Evolutionary conservation across 2,797 vertebrate genomes (phyloP).

Genomic region (Craterocephalus amniculus): DNA sequence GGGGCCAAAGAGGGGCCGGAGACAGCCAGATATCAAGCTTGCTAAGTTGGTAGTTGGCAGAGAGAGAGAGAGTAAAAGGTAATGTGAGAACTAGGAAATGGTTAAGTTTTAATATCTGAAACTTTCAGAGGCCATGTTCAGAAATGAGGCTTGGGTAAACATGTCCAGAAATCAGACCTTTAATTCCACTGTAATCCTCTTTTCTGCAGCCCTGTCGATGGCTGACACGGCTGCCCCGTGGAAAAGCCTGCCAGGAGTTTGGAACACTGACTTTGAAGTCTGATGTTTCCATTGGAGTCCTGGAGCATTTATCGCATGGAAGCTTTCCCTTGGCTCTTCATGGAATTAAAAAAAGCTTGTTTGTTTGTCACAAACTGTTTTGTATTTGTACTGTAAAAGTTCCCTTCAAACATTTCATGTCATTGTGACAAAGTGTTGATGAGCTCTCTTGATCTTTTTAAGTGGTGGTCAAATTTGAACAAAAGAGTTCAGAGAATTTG

Average conservation of each 20-base stretch:
- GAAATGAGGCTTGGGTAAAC: constrained; percentile 64
- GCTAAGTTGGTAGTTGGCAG: constrained; percentile 6
- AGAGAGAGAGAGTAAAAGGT: not conserved
- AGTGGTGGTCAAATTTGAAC: not conserved
- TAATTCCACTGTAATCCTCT: constrained; percentile 78
- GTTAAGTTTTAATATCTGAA: constrained; percentile 56
- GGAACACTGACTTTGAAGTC: constrained; percentile 59
- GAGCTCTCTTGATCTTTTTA: not conserved
- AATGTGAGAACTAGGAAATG: constrained; percentile 7
- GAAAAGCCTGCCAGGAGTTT: constrained; percentile 52
- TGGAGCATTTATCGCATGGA: constrained; percentile 42
- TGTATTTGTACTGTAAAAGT: constrained; percentile 14
- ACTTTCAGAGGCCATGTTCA: constrained; percentile 61
- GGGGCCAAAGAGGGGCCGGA: not conserved
- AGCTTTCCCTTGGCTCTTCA: constrained; percentile 35
- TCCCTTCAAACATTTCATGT: constrained; percentile 18
- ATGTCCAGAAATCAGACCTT: constrained; percentile 72
- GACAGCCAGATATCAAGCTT: not conserved
- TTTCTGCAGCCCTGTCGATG: constrained; percentile 59
- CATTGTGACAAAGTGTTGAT: not conserved
- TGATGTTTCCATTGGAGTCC: constrained; percentile 50
- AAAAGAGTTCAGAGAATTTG: not conserved
- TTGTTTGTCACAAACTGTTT: constrained; percentile 40
- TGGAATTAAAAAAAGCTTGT: constrained; percentile 52
- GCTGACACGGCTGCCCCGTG: constrained; percentile 43